phyloP scores from a whole-genome alignment of 2,797 vertebrate genomes.

The Sebastes hubbsi region DNA sequence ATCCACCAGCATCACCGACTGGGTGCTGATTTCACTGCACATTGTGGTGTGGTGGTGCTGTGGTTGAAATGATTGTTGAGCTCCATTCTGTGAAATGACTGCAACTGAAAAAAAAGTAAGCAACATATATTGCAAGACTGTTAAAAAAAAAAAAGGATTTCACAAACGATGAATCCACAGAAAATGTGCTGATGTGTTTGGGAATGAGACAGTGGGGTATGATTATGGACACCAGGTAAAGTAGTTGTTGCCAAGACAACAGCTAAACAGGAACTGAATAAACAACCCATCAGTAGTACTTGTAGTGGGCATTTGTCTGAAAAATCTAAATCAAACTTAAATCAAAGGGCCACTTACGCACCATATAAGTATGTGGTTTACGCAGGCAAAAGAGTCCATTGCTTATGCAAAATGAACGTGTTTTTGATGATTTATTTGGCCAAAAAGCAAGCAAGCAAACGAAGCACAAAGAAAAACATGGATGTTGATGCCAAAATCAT shows the following conservation, averaged over 20 bases:
- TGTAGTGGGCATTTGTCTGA: too few relatives aligned
- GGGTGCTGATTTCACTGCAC: not conserved
- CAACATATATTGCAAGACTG: not conserved
- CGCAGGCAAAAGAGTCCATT: too few relatives aligned
- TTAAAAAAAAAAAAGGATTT: not conserved
- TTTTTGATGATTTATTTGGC: too few relatives aligned
- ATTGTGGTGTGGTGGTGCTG: not conserved
- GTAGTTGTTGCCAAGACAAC: not conserved
- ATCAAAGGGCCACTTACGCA: too few relatives aligned
- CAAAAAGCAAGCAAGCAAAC: too few relatives aligned
- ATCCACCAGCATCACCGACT: conserved; percentile 23
- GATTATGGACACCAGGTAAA: not conserved
- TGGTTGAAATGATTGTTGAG: not conserved
- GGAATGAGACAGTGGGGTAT: not conserved
- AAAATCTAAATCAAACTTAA: too few relatives aligned
- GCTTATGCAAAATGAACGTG: too few relatives aligned
- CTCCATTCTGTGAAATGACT: not conserved
- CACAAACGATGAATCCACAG: not conserved
- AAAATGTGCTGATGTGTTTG: not conserved
- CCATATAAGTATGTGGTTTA: too few relatives aligned
- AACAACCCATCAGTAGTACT: not conserved
- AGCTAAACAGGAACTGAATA: not conserved
- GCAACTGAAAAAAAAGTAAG: not conserved
- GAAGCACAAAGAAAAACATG: too few relatives aligned
- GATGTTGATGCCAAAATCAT: too few relatives aligned